Conservation (phyloP, 1,140 invertebrate species). For the Semibalanus balanoides region DNA sequence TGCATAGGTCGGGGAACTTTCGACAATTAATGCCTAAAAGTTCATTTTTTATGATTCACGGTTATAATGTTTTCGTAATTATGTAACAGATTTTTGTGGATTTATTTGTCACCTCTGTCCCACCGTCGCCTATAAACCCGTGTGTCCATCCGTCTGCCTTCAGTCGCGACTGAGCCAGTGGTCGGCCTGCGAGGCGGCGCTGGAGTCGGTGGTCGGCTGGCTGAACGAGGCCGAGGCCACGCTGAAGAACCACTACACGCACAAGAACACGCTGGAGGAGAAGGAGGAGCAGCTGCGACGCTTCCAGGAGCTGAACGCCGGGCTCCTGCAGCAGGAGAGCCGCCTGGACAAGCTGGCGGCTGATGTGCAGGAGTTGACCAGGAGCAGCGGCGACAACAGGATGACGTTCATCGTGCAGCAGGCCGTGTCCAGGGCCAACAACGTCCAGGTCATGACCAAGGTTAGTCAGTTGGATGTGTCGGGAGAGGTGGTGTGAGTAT, state of each 20-base stretch:
- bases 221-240: slow-evolving; percentile 69
- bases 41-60: no score
- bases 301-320: slow-evolving; percentile 59
- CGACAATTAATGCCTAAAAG: no score
- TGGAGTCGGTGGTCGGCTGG: slow-evolving; percentile 68
- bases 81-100: no score
- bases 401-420: slow-evolving; percentile 85
- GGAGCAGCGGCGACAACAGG: slow-evolving; percentile 66
- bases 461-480: slow-evolving; percentile 46
- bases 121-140: no score
- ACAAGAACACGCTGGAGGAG: slow-evolving; percentile 70
- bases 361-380: slow-evolving; percentile 70
- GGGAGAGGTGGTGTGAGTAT: slow-evolving; percentile 6
- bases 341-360: slow-evolving; percentile 80
- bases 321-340: slow-evolving; percentile 61
- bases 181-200: slow-evolving; percentile 73
- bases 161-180: slow-evolving; percentile 77
- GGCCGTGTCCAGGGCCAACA: slow-evolving; percentile 78
- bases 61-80: no score
- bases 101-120: no score
- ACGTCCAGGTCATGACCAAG: slow-evolving; percentile 74
- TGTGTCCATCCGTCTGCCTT: no score
- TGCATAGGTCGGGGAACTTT: no score
- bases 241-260: slow-evolving; percentile 63
- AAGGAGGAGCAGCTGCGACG: slow-evolving; percentile 77